phyloP scores from a whole-genome alignment of 1,140 invertebrate species.

The Cyclargus thomasi region DNA sequence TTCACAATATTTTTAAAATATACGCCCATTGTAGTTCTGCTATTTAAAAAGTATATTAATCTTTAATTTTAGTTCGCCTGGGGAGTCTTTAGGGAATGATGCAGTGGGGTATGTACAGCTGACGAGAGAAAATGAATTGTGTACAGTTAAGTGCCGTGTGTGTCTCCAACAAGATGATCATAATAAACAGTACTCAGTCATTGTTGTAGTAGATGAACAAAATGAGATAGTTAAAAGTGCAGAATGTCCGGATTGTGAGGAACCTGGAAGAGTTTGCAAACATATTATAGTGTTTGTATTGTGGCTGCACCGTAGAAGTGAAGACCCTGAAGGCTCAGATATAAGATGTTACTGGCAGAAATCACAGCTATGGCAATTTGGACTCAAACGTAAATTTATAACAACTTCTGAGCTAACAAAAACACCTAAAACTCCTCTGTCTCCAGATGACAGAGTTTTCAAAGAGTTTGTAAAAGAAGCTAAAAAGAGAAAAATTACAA shows the following conservation, averaged over 20 bases:
- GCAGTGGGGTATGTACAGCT: too few relatives aligned
- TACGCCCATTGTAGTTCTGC: too few relatives aligned
- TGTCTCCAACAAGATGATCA: background rate
- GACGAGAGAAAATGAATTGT: too few relatives aligned
- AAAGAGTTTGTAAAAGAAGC: background rate
- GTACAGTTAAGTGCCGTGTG: too few relatives aligned
- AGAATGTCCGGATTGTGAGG: background rate
- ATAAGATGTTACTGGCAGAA: background rate
- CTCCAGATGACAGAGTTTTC: background rate
- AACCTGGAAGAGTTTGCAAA: background rate
- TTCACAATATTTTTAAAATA: too few relatives aligned
- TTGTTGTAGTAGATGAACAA: background rate
- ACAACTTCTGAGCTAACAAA: background rate
- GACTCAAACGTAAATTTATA: background rate
- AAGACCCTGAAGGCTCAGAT: background rate
- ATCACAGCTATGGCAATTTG: background rate
- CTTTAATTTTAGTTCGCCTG: too few relatives aligned
- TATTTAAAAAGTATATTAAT: too few relatives aligned
- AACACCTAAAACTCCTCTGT: background rate
- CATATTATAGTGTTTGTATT: background rate
- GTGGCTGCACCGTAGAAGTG: background rate
- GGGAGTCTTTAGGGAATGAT: too few relatives aligned
- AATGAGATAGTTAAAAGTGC: background rate
- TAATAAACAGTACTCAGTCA: background rate
- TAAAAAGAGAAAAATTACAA: background rate